phyloP scores from a whole-genome alignment of 2,113 vertebrate genomes.

The Aviceda subcristata region DNA sequence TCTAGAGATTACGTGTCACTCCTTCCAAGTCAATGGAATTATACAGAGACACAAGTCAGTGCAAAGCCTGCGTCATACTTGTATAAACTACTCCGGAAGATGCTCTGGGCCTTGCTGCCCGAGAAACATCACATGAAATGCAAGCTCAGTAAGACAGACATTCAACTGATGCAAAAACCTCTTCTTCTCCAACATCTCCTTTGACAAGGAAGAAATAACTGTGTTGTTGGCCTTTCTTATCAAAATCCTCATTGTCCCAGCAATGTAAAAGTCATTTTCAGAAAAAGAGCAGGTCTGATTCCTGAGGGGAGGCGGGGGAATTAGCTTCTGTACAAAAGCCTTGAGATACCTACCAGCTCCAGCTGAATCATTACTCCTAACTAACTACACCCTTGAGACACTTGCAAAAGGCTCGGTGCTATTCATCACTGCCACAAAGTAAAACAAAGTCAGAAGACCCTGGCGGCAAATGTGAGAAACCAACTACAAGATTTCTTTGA shows the following conservation, averaged over 20 bases:
- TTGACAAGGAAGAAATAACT: background rate
- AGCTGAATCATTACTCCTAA: background rate
- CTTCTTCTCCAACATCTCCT: background rate
- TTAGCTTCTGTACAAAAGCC: background rate
- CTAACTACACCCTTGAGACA: conserved; percentile 3
- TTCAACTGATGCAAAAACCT: background rate
- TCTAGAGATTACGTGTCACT: background rate
- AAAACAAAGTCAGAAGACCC: background rate
- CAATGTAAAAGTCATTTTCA: background rate
- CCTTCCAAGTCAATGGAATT: background rate
- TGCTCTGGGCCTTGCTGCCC: background rate
- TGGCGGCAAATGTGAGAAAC: background rate
- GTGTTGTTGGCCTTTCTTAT: background rate
- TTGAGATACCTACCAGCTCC: background rate
- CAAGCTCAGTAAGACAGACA: background rate
- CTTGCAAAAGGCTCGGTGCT: background rate
- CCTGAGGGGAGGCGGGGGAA: background rate
- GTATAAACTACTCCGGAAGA: background rate
- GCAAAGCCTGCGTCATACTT: background rate
- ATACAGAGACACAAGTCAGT: background rate
- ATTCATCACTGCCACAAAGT: background rate
- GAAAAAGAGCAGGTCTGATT: background rate
- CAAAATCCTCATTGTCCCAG: background rate
- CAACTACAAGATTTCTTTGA: background rate
- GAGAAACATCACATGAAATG: background rate